Conservation (phyloP, 1,140 invertebrate species). For the Himalopsyche phryganea region DNA sequence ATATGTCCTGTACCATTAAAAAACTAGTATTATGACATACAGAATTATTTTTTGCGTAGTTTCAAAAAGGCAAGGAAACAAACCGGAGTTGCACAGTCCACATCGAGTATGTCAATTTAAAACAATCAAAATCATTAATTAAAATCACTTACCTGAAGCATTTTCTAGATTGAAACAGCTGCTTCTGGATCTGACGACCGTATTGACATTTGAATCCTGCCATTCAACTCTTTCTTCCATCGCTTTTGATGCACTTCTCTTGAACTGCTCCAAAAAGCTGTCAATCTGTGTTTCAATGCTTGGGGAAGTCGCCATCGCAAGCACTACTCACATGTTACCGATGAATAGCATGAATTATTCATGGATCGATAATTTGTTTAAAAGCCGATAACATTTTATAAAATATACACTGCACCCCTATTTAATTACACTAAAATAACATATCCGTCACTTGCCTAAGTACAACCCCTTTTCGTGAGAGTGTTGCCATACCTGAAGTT, state of each 20-base stretch:
- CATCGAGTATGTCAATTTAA: too few species aligned
- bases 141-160: constrained; percentile 44
- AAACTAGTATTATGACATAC: too few species aligned
- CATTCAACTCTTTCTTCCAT: constrained; percentile 62
- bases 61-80: too few species aligned
- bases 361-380: not conserved
- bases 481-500: too few species aligned
- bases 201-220: constrained; percentile 33
- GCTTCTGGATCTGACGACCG: constrained; percentile 46
- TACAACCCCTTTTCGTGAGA: not conserved
- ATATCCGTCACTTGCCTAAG: not conserved
- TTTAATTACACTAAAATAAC: not conserved
- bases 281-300: constrained; percentile 77
- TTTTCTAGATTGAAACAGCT: constrained; percentile 50
- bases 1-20: too few species aligned
- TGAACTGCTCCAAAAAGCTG: constrained; percentile 76
- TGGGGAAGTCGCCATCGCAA: constrained; percentile 61
- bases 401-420: not conserved
- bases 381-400: not conserved
- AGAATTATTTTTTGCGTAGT: too few species aligned
- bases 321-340: constrained; percentile 12
- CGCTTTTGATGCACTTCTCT: constrained; percentile 67
- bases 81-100: too few species aligned
- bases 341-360: not conserved
- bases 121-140: constrained; percentile 7